phyloP scores from a whole-genome alignment of 2,888 invertebrate genomes.

The Crocallis elinguaria region DNA sequence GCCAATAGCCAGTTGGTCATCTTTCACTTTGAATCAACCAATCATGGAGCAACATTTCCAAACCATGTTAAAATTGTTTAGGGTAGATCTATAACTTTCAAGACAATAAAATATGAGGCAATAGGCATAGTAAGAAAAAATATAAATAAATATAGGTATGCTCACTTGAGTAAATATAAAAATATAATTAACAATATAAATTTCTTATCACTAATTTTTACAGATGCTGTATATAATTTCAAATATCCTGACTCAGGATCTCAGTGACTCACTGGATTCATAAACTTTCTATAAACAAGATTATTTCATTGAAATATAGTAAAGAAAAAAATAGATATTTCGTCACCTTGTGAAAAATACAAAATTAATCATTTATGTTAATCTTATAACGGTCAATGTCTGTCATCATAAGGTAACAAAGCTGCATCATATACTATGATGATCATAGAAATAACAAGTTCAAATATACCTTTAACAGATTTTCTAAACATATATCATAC shows the following conservation, averaged over 20 bases:
- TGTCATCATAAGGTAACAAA: not conserved
- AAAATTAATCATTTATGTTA: no score
- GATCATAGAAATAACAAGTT: constrained; percentile 27
- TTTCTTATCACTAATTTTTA: constrained; percentile 15
- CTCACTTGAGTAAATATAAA: constrained; percentile 17
- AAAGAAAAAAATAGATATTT: not conserved
- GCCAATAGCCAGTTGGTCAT: no score
- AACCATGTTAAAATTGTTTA: no score
- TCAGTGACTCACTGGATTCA: constrained; percentile 21
- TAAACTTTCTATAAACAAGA: constrained; percentile 26
- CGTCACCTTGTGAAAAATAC: no score
- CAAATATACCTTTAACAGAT: constrained; percentile 23
- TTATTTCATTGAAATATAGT: constrained; percentile 30
- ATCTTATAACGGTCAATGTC: no score
- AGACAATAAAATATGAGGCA: not conserved
- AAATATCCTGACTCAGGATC: constrained; percentile 13
- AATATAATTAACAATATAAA: not conserved
- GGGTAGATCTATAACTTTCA: no score
- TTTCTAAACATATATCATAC: constrained; percentile 58
- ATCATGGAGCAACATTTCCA: no score
- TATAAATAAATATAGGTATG: constrained; percentile 8
- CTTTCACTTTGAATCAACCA: no score
- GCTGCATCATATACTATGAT: not conserved
- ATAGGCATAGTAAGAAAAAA: constrained; percentile 8
- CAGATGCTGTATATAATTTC: constrained; percentile 6